These are phyloP conservation scores for Hycleus cichorii DNA, from an alignment of 1,140 invertebrate species.

Conservation along the genomic window DNA sequence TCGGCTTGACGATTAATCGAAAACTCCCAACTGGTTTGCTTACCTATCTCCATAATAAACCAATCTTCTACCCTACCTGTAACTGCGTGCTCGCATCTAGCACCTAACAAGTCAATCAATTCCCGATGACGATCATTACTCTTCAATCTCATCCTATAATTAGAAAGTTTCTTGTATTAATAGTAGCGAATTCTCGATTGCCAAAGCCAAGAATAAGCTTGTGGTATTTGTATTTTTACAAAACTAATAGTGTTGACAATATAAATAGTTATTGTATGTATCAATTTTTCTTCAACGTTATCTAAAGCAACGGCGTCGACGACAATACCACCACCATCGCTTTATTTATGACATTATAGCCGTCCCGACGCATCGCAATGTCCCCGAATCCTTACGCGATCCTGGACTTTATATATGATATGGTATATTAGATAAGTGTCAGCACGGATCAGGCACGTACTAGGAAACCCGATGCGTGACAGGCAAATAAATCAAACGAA, in stretches of 20 bases:
- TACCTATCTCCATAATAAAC: too few relatives aligned
- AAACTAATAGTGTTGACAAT: background rate
- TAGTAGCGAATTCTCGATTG: too few relatives aligned
- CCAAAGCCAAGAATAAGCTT: too few relatives aligned
- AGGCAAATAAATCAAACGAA: constrained; percentile 22
- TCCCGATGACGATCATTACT: too few relatives aligned
- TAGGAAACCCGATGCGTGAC: constrained; percentile 21
- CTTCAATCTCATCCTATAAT: too few relatives aligned
- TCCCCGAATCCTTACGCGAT: constrained; percentile 19
- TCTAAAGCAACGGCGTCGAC: background rate
- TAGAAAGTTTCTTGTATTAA: too few relatives aligned
- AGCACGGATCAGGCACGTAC: constrained; percentile 24
- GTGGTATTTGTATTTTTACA: background rate
- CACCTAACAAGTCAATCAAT: too few relatives aligned
- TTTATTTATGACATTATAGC: constrained; percentile 6
- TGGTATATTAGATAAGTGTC: constrained; percentile 31
- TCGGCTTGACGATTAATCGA: constrained; percentile 19
- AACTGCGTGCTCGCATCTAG: too few relatives aligned
- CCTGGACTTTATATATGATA: constrained; percentile 27
- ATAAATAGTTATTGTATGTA: constrained; percentile 4
- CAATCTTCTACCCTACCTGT: too few relatives aligned
- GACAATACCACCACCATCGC: too few relatives aligned
- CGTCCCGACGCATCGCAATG: constrained; percentile 3
- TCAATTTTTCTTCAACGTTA: constrained; percentile 1
- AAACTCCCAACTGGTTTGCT: constrained; percentile 3